A percentile compares a stretch with the other conserved stretches of the same genome.
phyloP scores from a whole-genome alignment of 2,888 invertebrate species.

The Pristionchus entomophagus region DNA sequence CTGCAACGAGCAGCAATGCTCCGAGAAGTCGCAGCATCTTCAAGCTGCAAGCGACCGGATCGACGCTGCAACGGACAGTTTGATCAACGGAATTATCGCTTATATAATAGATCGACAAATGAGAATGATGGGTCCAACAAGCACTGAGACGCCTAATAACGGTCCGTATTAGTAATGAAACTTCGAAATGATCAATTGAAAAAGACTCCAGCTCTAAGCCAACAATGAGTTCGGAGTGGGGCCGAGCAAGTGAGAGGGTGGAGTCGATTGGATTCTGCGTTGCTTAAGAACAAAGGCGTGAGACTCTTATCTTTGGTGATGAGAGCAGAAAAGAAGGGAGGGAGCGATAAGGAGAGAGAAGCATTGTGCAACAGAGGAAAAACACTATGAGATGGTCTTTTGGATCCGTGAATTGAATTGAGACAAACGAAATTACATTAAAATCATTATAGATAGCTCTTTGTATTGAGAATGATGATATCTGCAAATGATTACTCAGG shows the following conservation, averaged over 20 bases:
- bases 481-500: too few species aligned
- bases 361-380: constrained; percentile 1
- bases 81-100: neutral
- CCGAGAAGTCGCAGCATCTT: neutral
- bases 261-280: neutral
- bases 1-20: constrained; percentile 14
- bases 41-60: neutral
- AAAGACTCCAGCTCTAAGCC: too few species aligned
- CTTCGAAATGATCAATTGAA: too few species aligned
- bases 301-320: constrained; percentile 9
- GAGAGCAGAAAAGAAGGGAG: neutral
- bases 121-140: neutral
- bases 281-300: neutral
- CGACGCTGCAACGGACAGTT: neutral
- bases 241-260: neutral
- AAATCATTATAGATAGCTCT: neutral
- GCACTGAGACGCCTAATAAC: neutral
- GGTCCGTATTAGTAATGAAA: neutral
- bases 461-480: too few species aligned
- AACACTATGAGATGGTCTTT: neutral
- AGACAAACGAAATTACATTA: neutral
- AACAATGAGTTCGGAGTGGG: neutral
- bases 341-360: neutral
- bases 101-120: neutral
- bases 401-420: neutral